Evolutionary conservation across 2,797 vertebrate species (phyloP), one percentile per base, ranked within the genome.

Genomic region (Spinus pinus): DNA sequence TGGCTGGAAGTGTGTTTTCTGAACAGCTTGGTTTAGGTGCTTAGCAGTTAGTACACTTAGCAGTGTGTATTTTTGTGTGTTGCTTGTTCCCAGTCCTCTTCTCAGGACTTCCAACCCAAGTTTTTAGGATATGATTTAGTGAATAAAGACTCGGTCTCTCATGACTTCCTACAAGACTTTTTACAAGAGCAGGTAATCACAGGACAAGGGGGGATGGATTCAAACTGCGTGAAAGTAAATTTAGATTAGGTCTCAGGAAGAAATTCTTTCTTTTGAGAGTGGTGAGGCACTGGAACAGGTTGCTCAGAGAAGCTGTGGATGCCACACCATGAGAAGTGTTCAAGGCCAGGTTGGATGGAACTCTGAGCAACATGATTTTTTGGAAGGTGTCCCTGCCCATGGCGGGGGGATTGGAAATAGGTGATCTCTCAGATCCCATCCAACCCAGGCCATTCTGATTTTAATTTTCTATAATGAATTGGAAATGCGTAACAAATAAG

Each of bases 41-140:
- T 69, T 71, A 47, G 31, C 57, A 47, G 13, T 69, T 67, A 25
- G 47, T 61, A 5, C 27, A 9, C 0, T 42, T 42, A 42, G 17
- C 41, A 42, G 0, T 0, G 1, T 8, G 4, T 66, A 14, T 47
- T 66, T 72, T 58, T 54, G 35, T 47, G 16, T 67, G 3, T 71
- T 6, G 1, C 41, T 78, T 78, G 28, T 86, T 18, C 31, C 18
- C 11, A 15, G 19, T 57, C 6, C 7, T 7, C 10, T 44, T 42
- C 62, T 57, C 9, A 28, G 31, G 51, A 51, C 7, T 71, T 66
- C 17, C 7, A 12, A 3, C 10, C 6, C 17, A 41, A n/a, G 7
- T 33, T 80, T 72, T 83, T 53, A 51, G 58, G 10, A 19, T 60
- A 11, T 7, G 10, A 7, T 61, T 49, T 65, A 56, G 37, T 37